Percentiles rank a stretch among this genome's conserved stretches.
phyloP scores from a whole-genome alignment of 2,113 vertebrate species.

The Picathartes gymnocephalus region DNA sequence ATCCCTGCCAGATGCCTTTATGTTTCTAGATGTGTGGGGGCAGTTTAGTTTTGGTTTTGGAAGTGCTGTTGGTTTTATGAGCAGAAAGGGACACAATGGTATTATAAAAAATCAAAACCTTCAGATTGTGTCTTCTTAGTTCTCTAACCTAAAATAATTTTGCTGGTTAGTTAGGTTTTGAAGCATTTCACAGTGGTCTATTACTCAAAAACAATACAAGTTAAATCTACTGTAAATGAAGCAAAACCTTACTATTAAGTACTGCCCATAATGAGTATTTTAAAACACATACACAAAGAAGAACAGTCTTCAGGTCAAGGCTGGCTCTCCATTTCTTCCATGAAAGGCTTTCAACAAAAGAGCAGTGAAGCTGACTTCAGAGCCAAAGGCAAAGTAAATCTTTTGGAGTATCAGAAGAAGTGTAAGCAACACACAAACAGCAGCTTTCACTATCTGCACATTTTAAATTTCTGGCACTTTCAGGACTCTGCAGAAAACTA shows the following conservation, averaged over 20 bases:
- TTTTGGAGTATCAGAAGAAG: background rate
- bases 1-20: background rate
- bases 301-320: background rate
- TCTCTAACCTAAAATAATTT: background rate
- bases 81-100: background rate
- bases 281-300: background rate
- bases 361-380: background rate
- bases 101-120: background rate
- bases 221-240: background rate
- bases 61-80: background rate
- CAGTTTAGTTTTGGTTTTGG: background rate
- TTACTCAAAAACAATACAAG: background rate
- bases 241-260: background rate
- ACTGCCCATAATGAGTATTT: background rate
- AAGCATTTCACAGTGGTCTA: background rate
- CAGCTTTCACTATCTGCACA: background rate
- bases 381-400: background rate
- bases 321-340: background rate
- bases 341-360: background rate
- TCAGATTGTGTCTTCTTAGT: background rate
- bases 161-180: background rate
- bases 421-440: background rate
- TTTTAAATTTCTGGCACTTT: background rate
- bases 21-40: accelerated
- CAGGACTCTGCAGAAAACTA: background rate